These are phyloP conservation scores for Riparia riparia DNA, from an alignment of 2,113 vertebrate species.

Conservation along the genomic window DNA sequence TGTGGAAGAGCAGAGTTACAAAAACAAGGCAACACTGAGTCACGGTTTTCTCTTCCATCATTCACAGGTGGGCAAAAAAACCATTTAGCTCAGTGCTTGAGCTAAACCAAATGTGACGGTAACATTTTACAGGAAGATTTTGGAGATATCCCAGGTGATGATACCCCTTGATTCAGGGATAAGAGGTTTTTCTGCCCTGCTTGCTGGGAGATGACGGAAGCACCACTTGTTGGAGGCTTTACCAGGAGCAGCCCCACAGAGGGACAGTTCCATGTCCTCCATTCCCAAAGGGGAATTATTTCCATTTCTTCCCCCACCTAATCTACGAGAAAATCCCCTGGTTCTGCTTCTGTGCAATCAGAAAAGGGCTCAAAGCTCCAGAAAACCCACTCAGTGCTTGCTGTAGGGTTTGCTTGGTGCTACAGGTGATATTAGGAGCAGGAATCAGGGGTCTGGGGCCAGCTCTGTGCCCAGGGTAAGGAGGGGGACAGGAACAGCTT, in stretches of 20 bases:
- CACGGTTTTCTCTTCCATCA: fast-evolving
- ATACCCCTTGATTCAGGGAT: neutral
- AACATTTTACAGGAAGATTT: neutral
- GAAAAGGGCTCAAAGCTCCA: neutral
- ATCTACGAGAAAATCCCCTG: neutral
- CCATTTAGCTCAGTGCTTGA: neutral
- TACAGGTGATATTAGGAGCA: neutral
- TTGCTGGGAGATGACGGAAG: neutral
- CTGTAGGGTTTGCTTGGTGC: neutral
- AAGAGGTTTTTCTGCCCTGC: neutral
- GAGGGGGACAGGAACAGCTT: neutral
- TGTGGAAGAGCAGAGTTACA: neutral
- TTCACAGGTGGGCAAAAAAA: neutral
- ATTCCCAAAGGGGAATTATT: neutral
- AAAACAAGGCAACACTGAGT: fast-evolving
- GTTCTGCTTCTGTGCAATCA: neutral
- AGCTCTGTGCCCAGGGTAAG: fast-evolving
- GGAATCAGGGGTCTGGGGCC: neutral
- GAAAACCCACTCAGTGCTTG: neutral
- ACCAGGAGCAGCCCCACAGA: neutral
- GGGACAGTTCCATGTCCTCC: fast-evolving
- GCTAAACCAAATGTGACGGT: neutral
- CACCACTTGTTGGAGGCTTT: neutral
- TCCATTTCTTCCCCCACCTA: neutral
- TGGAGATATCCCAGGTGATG: neutral